Base-by-base conservation (phyloP, 2,888 invertebrate species). In the Brachylomia viminalis region DNA sequence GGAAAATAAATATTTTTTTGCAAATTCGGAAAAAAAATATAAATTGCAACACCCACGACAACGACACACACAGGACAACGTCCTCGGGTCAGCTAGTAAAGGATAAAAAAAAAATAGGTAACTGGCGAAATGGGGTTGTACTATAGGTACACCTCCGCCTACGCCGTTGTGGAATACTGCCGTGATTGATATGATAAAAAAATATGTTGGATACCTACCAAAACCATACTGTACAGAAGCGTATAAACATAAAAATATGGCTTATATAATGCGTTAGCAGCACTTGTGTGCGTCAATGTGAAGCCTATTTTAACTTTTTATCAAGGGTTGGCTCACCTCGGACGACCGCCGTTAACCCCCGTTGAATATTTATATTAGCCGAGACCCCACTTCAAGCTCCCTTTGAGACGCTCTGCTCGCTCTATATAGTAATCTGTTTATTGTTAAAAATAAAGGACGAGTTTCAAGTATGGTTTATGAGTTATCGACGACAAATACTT, bases 361-460 rank as follows among this genome's bases (percentile, higher is more conserved):
- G 87, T 89, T 92, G 94, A 94, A 94, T 94, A 94, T 94, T 94
- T 94, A 94, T 93, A 92, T 89, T 90, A 88, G 85, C 86, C 75
- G 81, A 80, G 85, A 82, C 89, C 86, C 86, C 85, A 85, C 89
- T 85, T 84, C 86, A 75, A 33, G 85, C 85, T 84, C 87, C 85
- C 89, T 90, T 88, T 86, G 86, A 86, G 86, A 85, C 79, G 80
- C 75, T 81, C 80, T 78, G 83, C 86, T 86, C 88, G 38, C 67
- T 80, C 75, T 86, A 77, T 83, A 72, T 73, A 81, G 77, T 87
- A 86, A 92, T 92, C 87, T 91, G 89, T 89, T 90, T 90, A 88
- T 90, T 91, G 90, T 92, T 87, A 84, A 87, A 90, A 88, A 87
- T 87, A 85, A 85, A 81, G 71, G 75, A 75, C 77, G 64, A 49